Evolutionary conservation across 2,797 vertebrate genomes (phyloP), one percentile per base, ranked within the genome.

Genomic region (Sarcoramphus papa): DNA sequence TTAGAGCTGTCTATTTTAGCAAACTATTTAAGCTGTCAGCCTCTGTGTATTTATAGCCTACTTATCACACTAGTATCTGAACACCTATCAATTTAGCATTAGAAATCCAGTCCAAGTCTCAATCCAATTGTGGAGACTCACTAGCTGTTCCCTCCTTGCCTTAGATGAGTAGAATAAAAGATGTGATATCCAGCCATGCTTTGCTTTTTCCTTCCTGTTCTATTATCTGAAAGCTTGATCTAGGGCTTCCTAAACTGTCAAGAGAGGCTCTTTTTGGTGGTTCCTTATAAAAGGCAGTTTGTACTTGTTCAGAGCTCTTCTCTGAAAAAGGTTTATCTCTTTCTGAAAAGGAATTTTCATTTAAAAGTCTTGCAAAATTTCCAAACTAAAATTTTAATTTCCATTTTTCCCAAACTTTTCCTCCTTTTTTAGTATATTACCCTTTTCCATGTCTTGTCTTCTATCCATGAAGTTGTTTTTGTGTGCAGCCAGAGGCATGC

Each of bases 81-180:
- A 78, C 72, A 93, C 78, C 84, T 95, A 91, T 95, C 89, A 93
- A 50, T 96, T 94, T 88, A 94, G 79, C 25, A 33, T 92, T 94
- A 88, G 81, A 88, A 95, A 97, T 94, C 94, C 78, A 95, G 87
- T 95, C 75, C 68, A 83, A 92, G 50, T 41, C 72, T 89, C 88
- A 92, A 18, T 94, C 50, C 92, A 78, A 31, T 69, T 91, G 75
- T 69, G 68, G 35, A 77, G 28, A 45, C 37, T 78, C 57, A 3
- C 68, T 68, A 37, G 51, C 72, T 70, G 13, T 77, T 74, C 25
- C 33, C 40, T 74, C 9, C 41, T 90, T 67, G 62, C 64, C 86
- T 92, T 91, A 91, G 62, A 65, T 60, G 51, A 65, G 33, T 33
- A 54, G 72, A 87, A 83, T 83, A 85, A 72, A 89, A 88, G 64